These are phyloP conservation scores for Polietes domitor DNA, from an alignment of 2,888 invertebrate species.

Conservation along the genomic window DNA sequence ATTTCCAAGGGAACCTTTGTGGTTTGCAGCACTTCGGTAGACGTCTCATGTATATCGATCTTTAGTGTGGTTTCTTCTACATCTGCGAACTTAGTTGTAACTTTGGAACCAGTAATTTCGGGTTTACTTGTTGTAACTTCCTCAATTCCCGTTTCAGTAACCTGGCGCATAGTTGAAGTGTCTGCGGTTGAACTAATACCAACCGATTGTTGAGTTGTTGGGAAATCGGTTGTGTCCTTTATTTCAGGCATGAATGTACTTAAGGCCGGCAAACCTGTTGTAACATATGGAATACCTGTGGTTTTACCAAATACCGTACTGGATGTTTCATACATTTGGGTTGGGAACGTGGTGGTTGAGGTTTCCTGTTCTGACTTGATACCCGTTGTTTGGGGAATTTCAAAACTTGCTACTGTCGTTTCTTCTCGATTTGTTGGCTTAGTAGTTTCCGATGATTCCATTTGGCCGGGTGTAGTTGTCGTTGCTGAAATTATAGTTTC, in stretches of 20 bases:
- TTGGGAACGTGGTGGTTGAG: neutral
- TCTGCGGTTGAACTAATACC: neutral
- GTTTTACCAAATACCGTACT: constrained; percentile 46
- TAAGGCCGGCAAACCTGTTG: constrained; percentile 38
- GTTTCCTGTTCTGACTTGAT: neutral
- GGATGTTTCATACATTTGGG: constrained; percentile 31
- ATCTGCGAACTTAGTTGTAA: neutral
- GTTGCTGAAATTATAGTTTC: neutral
- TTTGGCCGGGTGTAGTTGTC: neutral
- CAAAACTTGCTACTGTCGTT: neutral
- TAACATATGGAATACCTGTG: constrained; percentile 57
- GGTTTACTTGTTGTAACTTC: neutral
- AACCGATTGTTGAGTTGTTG: neutral
- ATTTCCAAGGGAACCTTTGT: constrained; percentile 33
- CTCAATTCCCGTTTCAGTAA: neutral
- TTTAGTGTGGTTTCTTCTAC: neutral
- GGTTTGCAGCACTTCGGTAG: neutral
- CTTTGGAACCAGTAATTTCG: neutral
- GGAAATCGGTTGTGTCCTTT: neutral
- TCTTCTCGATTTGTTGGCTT: too few relatives aligned
- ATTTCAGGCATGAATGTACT: constrained; percentile 20
- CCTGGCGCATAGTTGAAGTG: neutral
- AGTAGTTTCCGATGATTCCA: neutral
- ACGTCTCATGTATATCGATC: neutral
- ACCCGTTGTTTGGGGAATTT: neutral